A percentile compares a stretch with the other conserved stretches of the same genome.
Conservation (phyloP, 2,113 vertebrate genomes). For the Leuciscus idus region DNA sequence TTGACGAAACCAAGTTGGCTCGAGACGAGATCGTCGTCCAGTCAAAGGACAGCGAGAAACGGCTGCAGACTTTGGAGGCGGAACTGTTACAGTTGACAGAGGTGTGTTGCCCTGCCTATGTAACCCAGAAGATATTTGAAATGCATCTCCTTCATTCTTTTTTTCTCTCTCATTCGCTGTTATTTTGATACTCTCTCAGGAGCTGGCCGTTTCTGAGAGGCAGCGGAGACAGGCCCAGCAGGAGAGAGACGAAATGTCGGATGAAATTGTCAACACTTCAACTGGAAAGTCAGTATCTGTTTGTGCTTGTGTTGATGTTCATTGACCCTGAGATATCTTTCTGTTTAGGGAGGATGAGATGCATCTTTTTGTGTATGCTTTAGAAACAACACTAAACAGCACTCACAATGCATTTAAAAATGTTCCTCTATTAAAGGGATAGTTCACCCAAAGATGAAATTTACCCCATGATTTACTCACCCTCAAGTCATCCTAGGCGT, state of each 20-base stretch:
- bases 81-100: constrained; percentile 86
- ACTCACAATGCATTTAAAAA: background rate
- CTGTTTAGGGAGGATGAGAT: no score
- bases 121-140: background rate
- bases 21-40: constrained; percentile 82
- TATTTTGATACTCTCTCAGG: constrained; percentile 68
- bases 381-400: no score
- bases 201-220: constrained; percentile 82
- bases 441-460: no score
- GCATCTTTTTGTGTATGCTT: no score
- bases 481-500: no score
- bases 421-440: background rate
- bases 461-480: no score
- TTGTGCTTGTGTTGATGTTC: background rate
- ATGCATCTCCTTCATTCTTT: background rate
- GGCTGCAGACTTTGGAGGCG: constrained; percentile 84
- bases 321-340: background rate
- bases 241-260: constrained; percentile 85
- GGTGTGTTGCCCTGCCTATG: constrained; percentile 66
- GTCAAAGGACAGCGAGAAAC: constrained; percentile 86
- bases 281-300: constrained; percentile 82
- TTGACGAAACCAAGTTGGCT: constrained; percentile 81
- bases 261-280: constrained; percentile 83
- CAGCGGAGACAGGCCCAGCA: constrained; percentile 86
- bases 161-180: background rate